These are phyloP conservation scores for Odontamblyopus rebecca DNA, from an alignment of 2,797 vertebrate species.

Conservation along the genomic window DNA sequence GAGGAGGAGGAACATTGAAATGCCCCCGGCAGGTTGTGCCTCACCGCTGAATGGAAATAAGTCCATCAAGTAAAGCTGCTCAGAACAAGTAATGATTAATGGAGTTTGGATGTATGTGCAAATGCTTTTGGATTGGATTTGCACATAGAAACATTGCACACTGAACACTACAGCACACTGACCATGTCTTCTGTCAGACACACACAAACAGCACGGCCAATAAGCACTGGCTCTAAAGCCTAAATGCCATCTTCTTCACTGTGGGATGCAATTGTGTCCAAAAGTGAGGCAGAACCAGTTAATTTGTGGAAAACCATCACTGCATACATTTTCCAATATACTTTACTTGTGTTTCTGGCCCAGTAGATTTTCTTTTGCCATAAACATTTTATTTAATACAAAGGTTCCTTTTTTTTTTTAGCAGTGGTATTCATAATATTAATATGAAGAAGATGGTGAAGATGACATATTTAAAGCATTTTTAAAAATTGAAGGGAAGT, in stretches of 20 bases:
- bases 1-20: conserved; percentile 52
- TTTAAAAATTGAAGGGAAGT: neutral
- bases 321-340: neutral
- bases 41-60: conserved; percentile 52
- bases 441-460: too few relatives aligned
- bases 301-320: neutral
- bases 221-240: conserved; percentile 10
- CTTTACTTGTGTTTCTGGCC: neutral
- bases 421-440: too few relatives aligned
- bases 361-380: neutral
- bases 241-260: conserved; percentile 5
- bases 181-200: conserved; percentile 5
- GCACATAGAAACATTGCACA: conserved; percentile 24
- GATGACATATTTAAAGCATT: too few relatives aligned
- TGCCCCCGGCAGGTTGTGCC: conserved; percentile 46
- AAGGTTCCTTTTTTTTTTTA: too few relatives aligned
- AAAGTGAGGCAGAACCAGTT: conserved; percentile 11
- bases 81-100: conserved; percentile 60
- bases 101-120: conserved; percentile 30
- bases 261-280: conserved; percentile 1
- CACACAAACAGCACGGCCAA: conserved; percentile 4
- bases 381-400: neutral
- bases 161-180: conserved; percentile 19
- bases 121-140: conserved; percentile 33
- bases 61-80: conserved; percentile 40